These are phyloP conservation scores for Lepidurus couesii DNA, from an alignment of 1,140 invertebrate species.

Conservation along the genomic window DNA sequence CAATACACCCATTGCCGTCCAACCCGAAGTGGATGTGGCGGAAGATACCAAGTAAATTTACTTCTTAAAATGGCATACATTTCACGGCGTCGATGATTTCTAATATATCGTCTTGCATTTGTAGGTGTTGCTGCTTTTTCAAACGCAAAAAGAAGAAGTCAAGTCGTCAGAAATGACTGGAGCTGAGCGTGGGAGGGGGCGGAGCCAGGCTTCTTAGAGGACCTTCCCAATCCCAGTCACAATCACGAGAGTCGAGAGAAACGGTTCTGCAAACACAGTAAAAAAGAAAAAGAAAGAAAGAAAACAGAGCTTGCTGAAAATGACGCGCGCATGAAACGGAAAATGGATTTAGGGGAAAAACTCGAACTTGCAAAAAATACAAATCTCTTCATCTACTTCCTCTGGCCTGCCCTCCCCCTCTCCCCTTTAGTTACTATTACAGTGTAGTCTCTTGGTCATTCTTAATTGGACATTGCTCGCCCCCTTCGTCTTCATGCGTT, in stretches of 20 bases:
- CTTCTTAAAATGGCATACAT: conserved; percentile 16
- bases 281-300: background rate
- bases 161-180: conserved; percentile 65
- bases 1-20: conserved; percentile 89
- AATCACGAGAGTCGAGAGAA: conserved; percentile 9
- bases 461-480: background rate
- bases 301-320: background rate
- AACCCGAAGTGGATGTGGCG: conserved; percentile 84
- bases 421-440: background rate
- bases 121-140: conserved; percentile 94
- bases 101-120: conserved; percentile 43
- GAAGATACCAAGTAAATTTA: conserved; percentile 83
- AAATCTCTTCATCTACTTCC: conserved; percentile 22
- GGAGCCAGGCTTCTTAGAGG: conserved; percentile 11
- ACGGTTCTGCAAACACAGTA: conserved; percentile 13
- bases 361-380: background rate
- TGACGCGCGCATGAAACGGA: background rate
- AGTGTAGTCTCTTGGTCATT: background rate
- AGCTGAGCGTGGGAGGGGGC: conserved; percentile 1
- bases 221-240: conserved; percentile 17
- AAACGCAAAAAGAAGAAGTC: conserved; percentile 94
- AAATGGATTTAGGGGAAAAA: background rate
- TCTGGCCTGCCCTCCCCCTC: conserved; percentile 4
- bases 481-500: background rate
- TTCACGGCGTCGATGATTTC: conserved; percentile 12